Evolutionary conservation across 2,113 vertebrate species (phyloP).

Genomic region (Panthera uncia): DNA sequence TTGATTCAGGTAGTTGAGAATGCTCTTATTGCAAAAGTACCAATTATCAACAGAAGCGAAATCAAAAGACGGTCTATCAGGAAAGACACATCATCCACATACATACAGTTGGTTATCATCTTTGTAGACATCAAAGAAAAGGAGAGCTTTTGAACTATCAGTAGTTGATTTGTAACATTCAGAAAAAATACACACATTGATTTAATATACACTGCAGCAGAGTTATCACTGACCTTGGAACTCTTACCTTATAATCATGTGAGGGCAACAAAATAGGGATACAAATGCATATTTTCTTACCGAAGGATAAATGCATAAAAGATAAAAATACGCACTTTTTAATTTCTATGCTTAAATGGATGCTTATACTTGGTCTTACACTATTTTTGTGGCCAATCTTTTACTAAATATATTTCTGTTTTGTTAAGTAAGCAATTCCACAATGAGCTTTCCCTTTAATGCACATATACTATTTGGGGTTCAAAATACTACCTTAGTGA

Average conservation of each 20-base stretch:
- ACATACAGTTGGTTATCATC: conserved; percentile 3
- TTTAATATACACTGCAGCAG: background rate
- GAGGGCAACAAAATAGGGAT: background rate
- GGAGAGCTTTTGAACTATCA: conserved; percentile 1
- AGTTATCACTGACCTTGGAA: background rate
- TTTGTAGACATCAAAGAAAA: conserved; percentile 50
- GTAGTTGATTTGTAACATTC: conserved; percentile 21
- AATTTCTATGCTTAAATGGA: background rate
- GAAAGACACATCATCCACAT: conserved; percentile 48
- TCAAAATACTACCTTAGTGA: background rate
- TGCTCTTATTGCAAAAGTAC: background rate
- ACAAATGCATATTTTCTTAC: background rate
- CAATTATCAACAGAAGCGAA: conserved; percentile 67
- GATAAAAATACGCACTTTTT: background rate
- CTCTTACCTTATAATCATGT: background rate
- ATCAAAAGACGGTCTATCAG: background rate
- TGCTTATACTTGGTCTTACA: background rate
- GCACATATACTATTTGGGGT: background rate
- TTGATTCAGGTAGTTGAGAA: conserved; percentile 53
- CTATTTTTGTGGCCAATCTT: background rate
- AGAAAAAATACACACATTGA: background rate
- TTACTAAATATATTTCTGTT: background rate
- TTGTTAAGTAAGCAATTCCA: background rate
- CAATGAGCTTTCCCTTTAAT: background rate
- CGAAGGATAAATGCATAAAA: background rate